phyloP scores from a whole-genome alignment of 1,140 invertebrate species.

The Monomorium pharaonis region DNA sequence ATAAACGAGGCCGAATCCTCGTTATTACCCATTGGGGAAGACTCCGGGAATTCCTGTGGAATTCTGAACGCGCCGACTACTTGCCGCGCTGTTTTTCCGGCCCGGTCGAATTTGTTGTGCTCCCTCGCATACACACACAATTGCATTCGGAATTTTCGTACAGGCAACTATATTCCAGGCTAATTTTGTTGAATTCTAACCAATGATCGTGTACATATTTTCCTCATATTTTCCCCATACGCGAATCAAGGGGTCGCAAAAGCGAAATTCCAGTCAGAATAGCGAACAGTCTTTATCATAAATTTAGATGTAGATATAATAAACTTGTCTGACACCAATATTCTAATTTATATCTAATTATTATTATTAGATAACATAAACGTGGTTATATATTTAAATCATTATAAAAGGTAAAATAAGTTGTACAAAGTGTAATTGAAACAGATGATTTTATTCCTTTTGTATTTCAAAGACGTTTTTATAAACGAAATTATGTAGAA shows the following conservation, averaged over 20 bases:
- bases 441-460: not conserved
- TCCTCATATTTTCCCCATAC: not conserved
- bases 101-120: constrained; percentile 29
- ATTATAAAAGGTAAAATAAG: not conserved
- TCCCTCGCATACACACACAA: not conserved
- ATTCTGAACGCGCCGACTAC: constrained; percentile 51
- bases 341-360: not conserved
- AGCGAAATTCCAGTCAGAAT: not conserved
- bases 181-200: not conserved
- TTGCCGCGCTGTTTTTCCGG: constrained; percentile 46
- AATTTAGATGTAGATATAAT: not conserved
- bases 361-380: not conserved
- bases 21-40: constrained; percentile 80
- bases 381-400: not conserved
- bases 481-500: not conserved
- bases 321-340: not conserved
- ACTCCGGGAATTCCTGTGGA: constrained; percentile 69
- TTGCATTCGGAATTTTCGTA: not conserved
- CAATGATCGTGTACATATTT: constrained; percentile 3
- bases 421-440: not conserved
- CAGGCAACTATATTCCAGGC: not conserved
- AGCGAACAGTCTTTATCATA: not conserved
- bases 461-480: not conserved
- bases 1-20: constrained; percentile 83
- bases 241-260: not conserved